Base-by-base conservation (phyloP, 2,113 vertebrate species). In the Nymphicus hollandicus region DNA sequence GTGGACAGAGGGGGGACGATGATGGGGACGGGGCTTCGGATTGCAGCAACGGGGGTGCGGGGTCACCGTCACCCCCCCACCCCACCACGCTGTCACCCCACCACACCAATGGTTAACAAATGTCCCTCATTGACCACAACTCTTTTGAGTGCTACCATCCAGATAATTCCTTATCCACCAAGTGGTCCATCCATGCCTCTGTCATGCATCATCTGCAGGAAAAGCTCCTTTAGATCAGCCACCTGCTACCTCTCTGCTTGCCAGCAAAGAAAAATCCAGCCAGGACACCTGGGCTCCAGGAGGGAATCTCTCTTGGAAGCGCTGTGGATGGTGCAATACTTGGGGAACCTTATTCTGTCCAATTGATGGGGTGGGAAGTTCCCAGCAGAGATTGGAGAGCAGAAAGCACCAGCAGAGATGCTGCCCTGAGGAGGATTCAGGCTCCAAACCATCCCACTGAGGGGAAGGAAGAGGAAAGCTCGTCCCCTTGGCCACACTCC, bases 321-420 rank as follows among this genome's bases (percentile, higher is more conserved):
- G 33, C 3, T 9, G n/a, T 16, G 3, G 0, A 7, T 3, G n/a
- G 50, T 37, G 43, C 50, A 35, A 7, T 3, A 2, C 41, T 22
- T 2, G n/a, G 35, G 73, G 23, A 65, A 15, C 1, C 9, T 5
- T 31, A 7, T 61, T 24, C 43, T 15, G 44, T 8, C 19, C 11
- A 1, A 47, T 3, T 1, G 33, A 25, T 7, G 47, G 50, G 19
- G 20, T 3, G 29, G 35, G 58, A 55, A 61, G 27, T 3, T 90
- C 49, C 52, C 19, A 0, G 44, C 0, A 2, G 63, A 29, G 58
- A 60, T 17, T 35, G 2, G 1, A 27, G 24, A 73, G 77, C 80
- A 28, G 68, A 69, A 64, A 17, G 52, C 70, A 8, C 2, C 1
- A 4, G 53, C 72, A 9, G 13, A 49, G 31, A 20, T 1, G 77